Conservation (phyloP, 2,113 vertebrate genomes). For the Gallinago jamesoni region DNA sequence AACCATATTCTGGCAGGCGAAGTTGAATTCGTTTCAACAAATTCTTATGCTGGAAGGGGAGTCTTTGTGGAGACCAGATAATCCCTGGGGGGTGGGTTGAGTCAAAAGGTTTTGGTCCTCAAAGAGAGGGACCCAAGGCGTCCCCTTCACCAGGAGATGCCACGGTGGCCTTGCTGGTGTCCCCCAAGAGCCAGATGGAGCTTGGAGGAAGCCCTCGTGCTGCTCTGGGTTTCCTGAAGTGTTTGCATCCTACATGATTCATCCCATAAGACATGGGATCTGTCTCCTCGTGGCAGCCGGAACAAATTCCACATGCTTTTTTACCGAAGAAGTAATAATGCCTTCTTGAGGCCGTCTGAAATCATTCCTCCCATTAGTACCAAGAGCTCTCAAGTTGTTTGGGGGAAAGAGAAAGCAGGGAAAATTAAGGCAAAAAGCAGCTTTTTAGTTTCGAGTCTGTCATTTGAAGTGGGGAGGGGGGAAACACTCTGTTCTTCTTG, state of each 20-base stretch:
- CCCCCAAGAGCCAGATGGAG: neutral
- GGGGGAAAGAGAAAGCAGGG: neutral
- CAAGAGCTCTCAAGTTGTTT: neutral
- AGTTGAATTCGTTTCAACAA: neutral
- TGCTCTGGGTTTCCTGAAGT: neutral
- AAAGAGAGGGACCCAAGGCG: neutral
- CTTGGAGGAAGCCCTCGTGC: neutral
- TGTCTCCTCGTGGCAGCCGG: neutral
- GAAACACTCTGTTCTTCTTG: neutral
- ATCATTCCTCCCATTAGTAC: neutral
- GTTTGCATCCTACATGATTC: neutral
- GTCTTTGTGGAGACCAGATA: neutral
- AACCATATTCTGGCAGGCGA: neutral
- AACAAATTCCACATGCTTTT: neutral
- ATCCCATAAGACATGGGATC: neutral
- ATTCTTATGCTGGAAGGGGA: neutral
- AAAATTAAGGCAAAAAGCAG: neutral
- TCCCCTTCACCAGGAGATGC: neutral
- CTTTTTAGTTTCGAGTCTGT: neutral
- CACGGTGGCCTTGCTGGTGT: fast-evolving
- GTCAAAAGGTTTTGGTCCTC: neutral
- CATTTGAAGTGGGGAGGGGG: neutral
- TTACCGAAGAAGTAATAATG: neutral
- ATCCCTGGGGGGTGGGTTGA: neutral
- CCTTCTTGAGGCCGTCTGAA: neutral